Evolutionary conservation across 2,113 vertebrate genomes (phyloP), one percentile per base, ranked within the genome.

Genomic region (Sigmodon hispidus): DNA sequence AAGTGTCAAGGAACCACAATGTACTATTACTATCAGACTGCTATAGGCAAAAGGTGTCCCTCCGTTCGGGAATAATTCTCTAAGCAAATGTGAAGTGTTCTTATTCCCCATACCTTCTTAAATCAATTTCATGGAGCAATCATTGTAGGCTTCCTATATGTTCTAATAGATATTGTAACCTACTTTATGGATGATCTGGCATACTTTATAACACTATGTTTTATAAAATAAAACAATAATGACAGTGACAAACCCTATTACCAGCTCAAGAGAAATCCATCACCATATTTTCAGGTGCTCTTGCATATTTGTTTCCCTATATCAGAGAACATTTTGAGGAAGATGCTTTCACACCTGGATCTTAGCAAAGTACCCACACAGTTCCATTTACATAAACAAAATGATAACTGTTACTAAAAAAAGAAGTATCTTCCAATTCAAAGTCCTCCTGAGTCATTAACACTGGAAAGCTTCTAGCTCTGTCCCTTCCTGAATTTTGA

Each of bases 71-170:
- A 88, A 6, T n/a, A 69, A 52, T 65, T 77, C 65, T 93, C 11
- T 72, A 90, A 75, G 55, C 31, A 94, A 83, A 95, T 61, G 29
- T 29, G 84, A 92, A 87, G 43, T 75, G 31, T 40, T 90, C 40
- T 88, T n/a, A 40, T 16, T n/a, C 16, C 7, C 22, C 90, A 55
- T 17, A 79, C 19, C 29, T 77, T 63, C 34, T 87, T 50, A 87
- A 90, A 67, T 73, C 83, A 67, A 17, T 80, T 80, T 86, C 8
- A 43, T 6, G 61, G 17, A 55, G 59, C 34, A 81, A 87, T 29
- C 16, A 76, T 65, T 81, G 88, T 63, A 86, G 40, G 43, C 7
- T 65, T 95, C 34, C 36, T 76, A 10, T 17, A 48, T 88, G 67
- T 80, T 43, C 50, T 79, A 55, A 69, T 19, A 61, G 21, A 17